Base-by-base conservation (phyloP, 2,113 vertebrate genomes). In the Clarias magur region DNA sequence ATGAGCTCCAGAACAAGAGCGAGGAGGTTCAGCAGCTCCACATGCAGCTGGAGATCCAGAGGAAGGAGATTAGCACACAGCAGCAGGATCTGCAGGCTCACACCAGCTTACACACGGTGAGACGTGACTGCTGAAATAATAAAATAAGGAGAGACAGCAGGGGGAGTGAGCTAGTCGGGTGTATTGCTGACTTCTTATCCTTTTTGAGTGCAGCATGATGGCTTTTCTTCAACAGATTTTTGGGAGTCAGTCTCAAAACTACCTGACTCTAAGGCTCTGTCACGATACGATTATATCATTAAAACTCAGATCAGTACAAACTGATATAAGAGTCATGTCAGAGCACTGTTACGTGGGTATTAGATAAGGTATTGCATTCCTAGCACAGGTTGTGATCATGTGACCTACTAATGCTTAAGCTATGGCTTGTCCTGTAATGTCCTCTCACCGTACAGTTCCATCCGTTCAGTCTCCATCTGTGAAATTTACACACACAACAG, bases 41-140 rank as follows among this genome's bases (percentile, higher is more conserved):
- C 56, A 99, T 99, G 98, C 98, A 99, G 90, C 93, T 99, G 89
- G 97, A 99, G 95, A 99, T 99, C 93, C 97, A 99, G 93, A 95
- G 92, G 87, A 99, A 98, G 90, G 97, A 99, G 90, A 95, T 97
- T 56, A 95, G 95, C 92, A 97, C 96, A 67, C 97, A 95, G 56
- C 93, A 97, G 88, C 95, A 97, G 79, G 96, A 97, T 73, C 93
- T 98, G 83, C 95, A 98, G 89, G 95, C 96, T 60, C 96, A 97
- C 90, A 97, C 96, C 84, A 95, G 92, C 90, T 93, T 97, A 89
- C 94, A 97, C 82, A 96, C 96, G 97, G 98, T 99, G 94, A 90
- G 82, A 1, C 13, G 15, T 13, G 54, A 8, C 23, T 30, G 4
- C 11, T 59, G 11, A 27, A 54, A 27, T n/a, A 15, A 8, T 78